A percentile compares a stretch with the other conserved stretches of the same genome.
Conservation (phyloP, 2,113 vertebrate genomes). For the Dicerorhinus sumatrensis region DNA sequence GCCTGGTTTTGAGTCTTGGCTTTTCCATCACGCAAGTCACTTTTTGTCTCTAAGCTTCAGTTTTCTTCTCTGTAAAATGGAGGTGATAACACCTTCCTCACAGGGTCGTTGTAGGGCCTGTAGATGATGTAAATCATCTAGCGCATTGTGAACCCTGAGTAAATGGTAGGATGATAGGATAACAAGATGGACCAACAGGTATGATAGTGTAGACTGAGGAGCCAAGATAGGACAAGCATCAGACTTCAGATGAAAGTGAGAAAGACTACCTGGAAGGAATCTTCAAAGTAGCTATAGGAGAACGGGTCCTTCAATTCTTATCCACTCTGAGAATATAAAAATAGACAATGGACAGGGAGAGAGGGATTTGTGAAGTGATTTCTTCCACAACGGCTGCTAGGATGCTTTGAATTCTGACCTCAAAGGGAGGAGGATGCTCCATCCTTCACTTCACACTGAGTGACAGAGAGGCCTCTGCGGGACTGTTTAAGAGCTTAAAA, state of each 20-base stretch:
- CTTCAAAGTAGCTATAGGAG: not conserved
- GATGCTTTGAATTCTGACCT: not conserved
- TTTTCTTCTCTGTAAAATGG: not conserved
- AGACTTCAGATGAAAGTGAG: not conserved
- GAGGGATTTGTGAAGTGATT: not conserved
- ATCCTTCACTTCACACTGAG: not conserved
- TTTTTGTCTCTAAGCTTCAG: not conserved
- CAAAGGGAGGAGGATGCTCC: not conserved
- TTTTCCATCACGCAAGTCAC: not conserved
- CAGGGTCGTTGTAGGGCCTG: not conserved
- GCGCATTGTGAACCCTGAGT: not conserved
- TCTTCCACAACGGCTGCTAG: not conserved
- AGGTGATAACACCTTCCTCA: not conserved
- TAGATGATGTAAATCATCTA: not conserved
- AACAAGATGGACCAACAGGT: not conserved
- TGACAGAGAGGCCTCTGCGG: fast-evolving
- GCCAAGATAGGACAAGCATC: not conserved
- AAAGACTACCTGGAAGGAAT: not conserved
- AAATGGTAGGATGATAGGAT: not conserved
- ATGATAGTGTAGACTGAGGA: not conserved
- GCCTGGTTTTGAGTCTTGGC: not conserved
- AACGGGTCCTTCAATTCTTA: fast-evolving
- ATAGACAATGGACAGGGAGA: not conserved
- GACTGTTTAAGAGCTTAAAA: not conserved
- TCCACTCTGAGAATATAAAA: not conserved